Base-by-base conservation (phyloP, 2,113 vertebrate species). In the Progne subis region DNA sequence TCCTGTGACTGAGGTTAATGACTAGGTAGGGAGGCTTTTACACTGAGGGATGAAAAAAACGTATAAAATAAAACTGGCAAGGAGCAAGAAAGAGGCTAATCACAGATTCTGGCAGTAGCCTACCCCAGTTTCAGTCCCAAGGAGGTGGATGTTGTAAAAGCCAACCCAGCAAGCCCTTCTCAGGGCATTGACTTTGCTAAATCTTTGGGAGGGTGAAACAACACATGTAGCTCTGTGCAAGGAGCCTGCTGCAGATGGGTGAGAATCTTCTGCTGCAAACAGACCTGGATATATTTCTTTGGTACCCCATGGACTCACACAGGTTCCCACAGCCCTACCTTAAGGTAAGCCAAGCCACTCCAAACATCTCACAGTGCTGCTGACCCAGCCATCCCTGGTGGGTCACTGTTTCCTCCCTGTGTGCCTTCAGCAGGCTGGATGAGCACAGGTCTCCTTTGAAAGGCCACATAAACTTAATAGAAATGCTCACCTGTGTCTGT, bases 1-100 rank as follows among this genome's bases (percentile, higher is more conserved):
- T 96, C 80, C 92, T 31, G 53, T 90, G 77, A 75, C 84, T 94
- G 91, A 72, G 95, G 96, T 96, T 95, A 97, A 96, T 94, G 91
- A 70, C 81, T 75, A 87, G 79, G 86, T 94, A 86, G 87, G 79
- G 63, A 92, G 90, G 82, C 81, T 93, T 92, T 95, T 87, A 83
- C 76, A 64, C 68, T 2, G 28, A 70, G 46, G 72, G 90, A 81
- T 87, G 78, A 76, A 90, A 56, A 56, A 63, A 41, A 32, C 18
- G 39, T 43, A 67, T 86, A 44, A 90, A 95, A 94, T 83, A 88
- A 88, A 70, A 9, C 37, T 76, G 24, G 17, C 3, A 11, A 95
- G 64, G 47, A 90, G 59, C 52, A 86, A 34, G 69, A 55, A 81
- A 64, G 50, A 81, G 39, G 18, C 7, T 60, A 88, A 86, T 71